Conservation (phyloP, 2,888 invertebrate species). For the Trypoxylon attenuatum region DNA sequence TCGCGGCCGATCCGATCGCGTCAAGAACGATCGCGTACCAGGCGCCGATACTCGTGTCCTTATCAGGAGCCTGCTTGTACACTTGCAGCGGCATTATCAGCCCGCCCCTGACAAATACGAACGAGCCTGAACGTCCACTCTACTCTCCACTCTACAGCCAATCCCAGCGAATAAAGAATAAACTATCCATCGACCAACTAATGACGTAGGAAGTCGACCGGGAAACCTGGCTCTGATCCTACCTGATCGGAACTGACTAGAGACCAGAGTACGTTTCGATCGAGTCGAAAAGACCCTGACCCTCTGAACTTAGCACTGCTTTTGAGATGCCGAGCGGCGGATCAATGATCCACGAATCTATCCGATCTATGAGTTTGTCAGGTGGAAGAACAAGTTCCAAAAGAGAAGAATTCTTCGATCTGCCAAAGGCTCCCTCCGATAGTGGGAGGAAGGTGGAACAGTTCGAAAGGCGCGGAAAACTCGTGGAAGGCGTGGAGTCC, state of each 20-base stretch:
- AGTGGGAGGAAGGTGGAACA: conserved; percentile 1
- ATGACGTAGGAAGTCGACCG: conserved; percentile 1
- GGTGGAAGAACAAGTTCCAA: too few relatives aligned
- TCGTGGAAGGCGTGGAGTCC: conserved; percentile 13
- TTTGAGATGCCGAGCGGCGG: not conserved
- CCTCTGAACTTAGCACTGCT: too few relatives aligned
- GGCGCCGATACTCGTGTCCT: conserved; percentile 9
- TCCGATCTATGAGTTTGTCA: too few relatives aligned
- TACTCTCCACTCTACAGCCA: not conserved
- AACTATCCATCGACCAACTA: not conserved
- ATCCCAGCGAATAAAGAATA: too few relatives aligned
- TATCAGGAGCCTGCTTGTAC: conserved; percentile 23
- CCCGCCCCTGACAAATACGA: not conserved
- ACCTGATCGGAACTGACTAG: not conserved
- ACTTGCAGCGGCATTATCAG: conserved; percentile 10
- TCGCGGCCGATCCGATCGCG: conserved; percentile 14
- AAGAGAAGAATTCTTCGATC: not conserved
- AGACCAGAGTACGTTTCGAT: not conserved
- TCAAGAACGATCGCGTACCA: conserved; percentile 4
- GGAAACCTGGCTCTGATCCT: not conserved
- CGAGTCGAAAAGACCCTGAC: not conserved
- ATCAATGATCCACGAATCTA: not conserved
- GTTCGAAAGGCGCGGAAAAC: conserved; percentile 37
- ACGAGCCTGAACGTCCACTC: too few relatives aligned
- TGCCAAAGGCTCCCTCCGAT: conserved; percentile 6